phyloP scores from a whole-genome alignment of 2,113 vertebrate genomes.

The Oreochromis tanganicae region DNA sequence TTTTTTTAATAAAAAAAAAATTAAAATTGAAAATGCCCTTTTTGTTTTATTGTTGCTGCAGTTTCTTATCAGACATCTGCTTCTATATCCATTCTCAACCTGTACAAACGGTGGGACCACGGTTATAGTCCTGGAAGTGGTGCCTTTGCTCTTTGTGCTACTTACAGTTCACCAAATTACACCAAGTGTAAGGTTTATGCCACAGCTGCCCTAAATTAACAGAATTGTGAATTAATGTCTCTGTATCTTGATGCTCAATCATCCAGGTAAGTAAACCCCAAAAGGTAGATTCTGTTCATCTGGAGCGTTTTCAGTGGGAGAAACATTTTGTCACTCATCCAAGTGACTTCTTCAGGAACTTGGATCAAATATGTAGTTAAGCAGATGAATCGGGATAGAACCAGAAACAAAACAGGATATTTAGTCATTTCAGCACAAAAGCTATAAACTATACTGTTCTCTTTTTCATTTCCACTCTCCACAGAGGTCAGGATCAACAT shows the following conservation, averaged over 20 bases:
- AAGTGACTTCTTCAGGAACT: not conserved
- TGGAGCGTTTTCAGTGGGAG: not conserved
- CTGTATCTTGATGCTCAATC: not conserved
- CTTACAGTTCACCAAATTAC: not conserved
- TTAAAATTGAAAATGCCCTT: not conserved
- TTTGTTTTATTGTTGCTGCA: not conserved
- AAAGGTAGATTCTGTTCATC: not conserved
- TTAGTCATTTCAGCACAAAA: not conserved
- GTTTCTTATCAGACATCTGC: not conserved
- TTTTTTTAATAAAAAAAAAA: slow-evolving; percentile 64
- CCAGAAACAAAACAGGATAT: not conserved
- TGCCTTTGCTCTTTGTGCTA: not conserved
- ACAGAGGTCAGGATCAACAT: not conserved
- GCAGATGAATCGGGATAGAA: not conserved
- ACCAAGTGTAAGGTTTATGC: not conserved
- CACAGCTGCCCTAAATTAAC: not conserved
- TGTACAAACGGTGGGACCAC: not conserved
- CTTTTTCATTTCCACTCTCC: not conserved
- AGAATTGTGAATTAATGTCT: not conserved
- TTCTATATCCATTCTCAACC: not conserved
- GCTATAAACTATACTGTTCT: not conserved
- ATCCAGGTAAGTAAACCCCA: too few relatives aligned
- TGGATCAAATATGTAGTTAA: not conserved
- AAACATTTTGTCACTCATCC: not conserved
- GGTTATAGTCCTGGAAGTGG: not conserved